A percentile compares a stretch with the other conserved stretches of the same genome.
Evolutionary conservation across 1,140 invertebrate species (phyloP).

Genomic region (Drosophila equinoxialis): DNA sequence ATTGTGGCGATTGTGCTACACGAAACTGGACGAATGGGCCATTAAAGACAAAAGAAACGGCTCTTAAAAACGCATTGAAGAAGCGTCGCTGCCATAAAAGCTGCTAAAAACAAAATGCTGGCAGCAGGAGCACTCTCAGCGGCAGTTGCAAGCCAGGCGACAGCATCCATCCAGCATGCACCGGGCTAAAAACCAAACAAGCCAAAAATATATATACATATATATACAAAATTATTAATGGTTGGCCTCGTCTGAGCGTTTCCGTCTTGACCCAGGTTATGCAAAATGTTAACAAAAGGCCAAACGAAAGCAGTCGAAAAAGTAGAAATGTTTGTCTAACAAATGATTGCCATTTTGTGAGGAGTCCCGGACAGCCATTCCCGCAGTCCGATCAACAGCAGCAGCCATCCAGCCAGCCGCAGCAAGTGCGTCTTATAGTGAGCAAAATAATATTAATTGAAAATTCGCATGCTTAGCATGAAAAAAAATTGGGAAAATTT

Average conservation of each 20-base stretch:
- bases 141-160: constrained; percentile 23
- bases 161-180: no score
- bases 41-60: constrained; percentile 61
- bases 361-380: constrained; percentile 2
- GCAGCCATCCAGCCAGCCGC: not conserved
- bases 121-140: constrained; percentile 16
- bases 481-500: not conserved
- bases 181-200: constrained; percentile 32
- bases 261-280: constrained; percentile 80
- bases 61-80: constrained; percentile 63
- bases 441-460: constrained; percentile 61
- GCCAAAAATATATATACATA: constrained; percentile 29
- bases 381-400: constrained; percentile 14
- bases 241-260: constrained; percentile 67
- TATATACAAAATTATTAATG: constrained; percentile 64
- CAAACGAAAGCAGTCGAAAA: constrained; percentile 72
- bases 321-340: constrained; percentile 74
- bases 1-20: constrained; percentile 33
- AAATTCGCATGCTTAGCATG: constrained; percentile 43
- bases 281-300: constrained; percentile 78
- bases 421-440: constrained; percentile 53
- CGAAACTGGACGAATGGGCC: constrained; percentile 34
- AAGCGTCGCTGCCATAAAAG: constrained; percentile 36
- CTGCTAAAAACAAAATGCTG: constrained; percentile 1
- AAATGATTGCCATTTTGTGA: constrained; percentile 71